Percentiles rank a stretch among this genome's conserved stretches.
Conservation (phyloP, 2,797 vertebrate species). For the Neoniphon sammara region DNA sequence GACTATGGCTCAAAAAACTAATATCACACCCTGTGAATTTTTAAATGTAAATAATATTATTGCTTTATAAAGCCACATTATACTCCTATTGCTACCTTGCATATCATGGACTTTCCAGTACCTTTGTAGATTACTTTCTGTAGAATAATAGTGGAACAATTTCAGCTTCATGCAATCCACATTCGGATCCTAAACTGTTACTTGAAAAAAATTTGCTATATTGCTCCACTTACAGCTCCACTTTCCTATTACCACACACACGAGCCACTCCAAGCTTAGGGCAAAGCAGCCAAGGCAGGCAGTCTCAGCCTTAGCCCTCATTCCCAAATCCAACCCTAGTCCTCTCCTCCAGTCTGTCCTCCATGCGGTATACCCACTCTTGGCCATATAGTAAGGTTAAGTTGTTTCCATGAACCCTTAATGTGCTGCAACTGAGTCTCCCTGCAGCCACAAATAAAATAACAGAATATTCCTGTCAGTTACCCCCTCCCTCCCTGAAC, state of each 20-base stretch:
- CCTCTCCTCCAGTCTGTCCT: slow-evolving; percentile 14
- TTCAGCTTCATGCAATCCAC: not conserved
- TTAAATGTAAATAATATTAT: slow-evolving; percentile 4
- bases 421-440: slow-evolving; percentile 6
- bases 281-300: slow-evolving; percentile 44
- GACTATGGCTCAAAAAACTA: not conserved
- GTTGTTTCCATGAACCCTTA: slow-evolving; percentile 1
- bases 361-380: slow-evolving; percentile 23
- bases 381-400: too few relatives aligned
- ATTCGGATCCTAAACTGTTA: slow-evolving; percentile 17
- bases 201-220: slow-evolving; percentile 1
- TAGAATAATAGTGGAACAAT: too few relatives aligned
- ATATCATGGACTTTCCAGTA: not conserved
- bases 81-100: not conserved
- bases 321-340: slow-evolving; percentile 30
- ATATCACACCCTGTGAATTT: not conserved
- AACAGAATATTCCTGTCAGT: slow-evolving; percentile 1
- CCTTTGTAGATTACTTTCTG: slow-evolving; percentile 5
- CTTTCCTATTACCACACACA: slow-evolving; percentile 26
- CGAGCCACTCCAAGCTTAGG: slow-evolving; percentile 40
- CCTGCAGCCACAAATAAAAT: slow-evolving; percentile 25
- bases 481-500: slow-evolving; percentile 1
- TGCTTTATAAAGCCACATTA: not conserved
- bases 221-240: slow-evolving; percentile 10
- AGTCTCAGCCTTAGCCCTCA: slow-evolving; percentile 1